Conservation (phyloP, 2,797 vertebrate genomes). For the Hapalemur alaotrensis region DNA sequence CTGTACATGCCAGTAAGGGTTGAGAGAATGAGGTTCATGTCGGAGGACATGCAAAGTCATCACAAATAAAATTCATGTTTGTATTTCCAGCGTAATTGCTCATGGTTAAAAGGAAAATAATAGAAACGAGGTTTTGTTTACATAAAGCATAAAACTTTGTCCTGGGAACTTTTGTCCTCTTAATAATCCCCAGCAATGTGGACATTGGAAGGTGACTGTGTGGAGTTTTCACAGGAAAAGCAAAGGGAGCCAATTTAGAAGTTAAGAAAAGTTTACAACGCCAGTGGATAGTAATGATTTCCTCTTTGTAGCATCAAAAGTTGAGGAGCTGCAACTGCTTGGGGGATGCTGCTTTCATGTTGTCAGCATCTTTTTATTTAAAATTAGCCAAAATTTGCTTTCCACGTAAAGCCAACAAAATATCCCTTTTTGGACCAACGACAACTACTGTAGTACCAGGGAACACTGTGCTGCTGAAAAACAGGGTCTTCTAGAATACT, state of each 20-base stretch:
- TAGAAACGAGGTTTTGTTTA: slow-evolving; percentile 69
- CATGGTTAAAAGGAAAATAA: slow-evolving; percentile 70
- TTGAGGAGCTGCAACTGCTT: not conserved
- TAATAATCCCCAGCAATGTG: slow-evolving; percentile 72
- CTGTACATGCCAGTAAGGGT: not conserved
- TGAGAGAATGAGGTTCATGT: slow-evolving; percentile 14
- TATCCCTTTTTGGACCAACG: not conserved
- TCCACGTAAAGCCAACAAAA: not conserved
- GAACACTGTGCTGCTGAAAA: not conserved
- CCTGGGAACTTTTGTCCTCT: slow-evolving; percentile 74
- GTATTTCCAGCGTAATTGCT: slow-evolving; percentile 65
- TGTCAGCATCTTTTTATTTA: not conserved
- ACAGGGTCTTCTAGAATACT: not conserved
- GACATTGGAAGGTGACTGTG: slow-evolving; percentile 44
- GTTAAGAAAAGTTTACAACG: slow-evolving; percentile 39
- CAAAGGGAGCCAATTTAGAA: slow-evolving; percentile 44
- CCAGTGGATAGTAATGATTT: slow-evolving; percentile 14
- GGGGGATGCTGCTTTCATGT: not conserved
- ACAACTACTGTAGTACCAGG: rapidly evolving
- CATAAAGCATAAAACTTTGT: slow-evolving; percentile 64
- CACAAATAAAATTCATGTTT: slow-evolving; percentile 65
- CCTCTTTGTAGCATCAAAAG: not conserved
- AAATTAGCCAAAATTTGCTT: not conserved
- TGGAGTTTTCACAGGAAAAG: slow-evolving; percentile 66
- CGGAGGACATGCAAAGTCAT: slow-evolving; percentile 61